Base-by-base conservation (phyloP, 2,113 vertebrate species). In the Elanus axillaris region DNA sequence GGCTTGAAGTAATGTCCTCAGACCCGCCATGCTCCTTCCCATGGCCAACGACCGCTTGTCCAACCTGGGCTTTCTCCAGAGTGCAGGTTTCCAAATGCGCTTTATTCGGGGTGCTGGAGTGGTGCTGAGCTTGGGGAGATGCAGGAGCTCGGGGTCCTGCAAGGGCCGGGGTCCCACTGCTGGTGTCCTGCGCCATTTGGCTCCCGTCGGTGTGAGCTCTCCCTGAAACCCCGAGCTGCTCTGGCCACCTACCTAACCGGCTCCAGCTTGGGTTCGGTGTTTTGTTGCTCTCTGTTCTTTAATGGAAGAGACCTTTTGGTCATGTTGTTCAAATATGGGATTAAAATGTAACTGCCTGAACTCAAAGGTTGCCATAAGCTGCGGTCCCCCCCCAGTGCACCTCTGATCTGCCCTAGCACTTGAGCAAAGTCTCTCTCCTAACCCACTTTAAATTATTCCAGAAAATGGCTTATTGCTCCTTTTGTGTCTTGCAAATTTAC, bases 21-120 rank as follows among this genome's bases (percentile, higher is more conserved):
- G 25, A 58, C 43, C 13, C 20, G 0, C 45, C 11, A 0, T 34
- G 55, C 38, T 69, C 55, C 47, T 34, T 45, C 64, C 85, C 7
- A 3, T 18, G 36, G 32, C 73, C 36, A 25, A 3, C 0, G 1
- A 27, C 23, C 1, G 0, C n/a, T 56, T 18, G 48, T 9, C 50
- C n/a, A 6, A 25, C 19, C 50, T 20, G n/a, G 48, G 40, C n/a
- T 42, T 56, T 38, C 56, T 56, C 16, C 34, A 5, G 62, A 15
- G 40, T 3, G 16, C 27, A 5, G 19, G 11, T 22, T 43, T 60
- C 63, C 50, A 55, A 19, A 36, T 1, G 26, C 0, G 1, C 53
- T 48, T 67, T n/a, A 10, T 40, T 25, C 16, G 5, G 19, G n/a
- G 9, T 20, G 16, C 32, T 0, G 3, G 16, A 27, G 47, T 1